These are phyloP conservation scores for Cyanoliseus patagonus DNA, from an alignment of 2,113 vertebrate genomes.

Conservation along the genomic window DNA sequence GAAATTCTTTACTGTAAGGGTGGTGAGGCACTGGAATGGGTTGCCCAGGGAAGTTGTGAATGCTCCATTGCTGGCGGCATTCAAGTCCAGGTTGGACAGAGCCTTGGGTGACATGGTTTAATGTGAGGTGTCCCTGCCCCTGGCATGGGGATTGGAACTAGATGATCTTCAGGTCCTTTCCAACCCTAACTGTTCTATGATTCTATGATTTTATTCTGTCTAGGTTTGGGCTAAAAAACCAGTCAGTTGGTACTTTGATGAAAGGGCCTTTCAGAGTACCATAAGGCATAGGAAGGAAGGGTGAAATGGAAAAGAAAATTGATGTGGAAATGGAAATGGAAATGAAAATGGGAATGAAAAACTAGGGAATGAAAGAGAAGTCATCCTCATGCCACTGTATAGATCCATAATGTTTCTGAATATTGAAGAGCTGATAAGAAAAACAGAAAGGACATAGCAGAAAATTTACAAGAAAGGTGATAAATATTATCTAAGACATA, in stretches of 20 bases:
- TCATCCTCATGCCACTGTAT: not conserved
- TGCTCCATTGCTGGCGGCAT: too few relatives aligned
- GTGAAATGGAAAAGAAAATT: not conserved
- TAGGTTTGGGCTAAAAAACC: accelerated
- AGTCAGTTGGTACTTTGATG: accelerated
- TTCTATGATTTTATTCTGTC: not conserved
- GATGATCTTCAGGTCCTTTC: too few relatives aligned
- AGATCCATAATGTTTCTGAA: not conserved
- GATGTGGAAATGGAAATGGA: not conserved
- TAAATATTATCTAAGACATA: not conserved
- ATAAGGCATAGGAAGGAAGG: not conserved
- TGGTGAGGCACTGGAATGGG: too few relatives aligned
- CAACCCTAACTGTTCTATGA: too few relatives aligned
- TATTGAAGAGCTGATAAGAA: not conserved
- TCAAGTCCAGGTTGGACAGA: too few relatives aligned
- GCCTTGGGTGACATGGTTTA: too few relatives aligned
- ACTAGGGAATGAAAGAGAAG: not conserved
- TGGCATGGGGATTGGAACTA: too few relatives aligned
- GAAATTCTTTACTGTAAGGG: too few relatives aligned
- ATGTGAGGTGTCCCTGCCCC: too few relatives aligned
- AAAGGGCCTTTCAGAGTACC: not conserved
- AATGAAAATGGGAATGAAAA: not conserved
- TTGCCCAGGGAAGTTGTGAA: too few relatives aligned
- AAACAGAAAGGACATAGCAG: not conserved
- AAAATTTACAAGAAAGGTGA: not conserved